phyloP scores from a whole-genome alignment of 1,140 invertebrate genomes.

The Lanistes nyassanus region DNA sequence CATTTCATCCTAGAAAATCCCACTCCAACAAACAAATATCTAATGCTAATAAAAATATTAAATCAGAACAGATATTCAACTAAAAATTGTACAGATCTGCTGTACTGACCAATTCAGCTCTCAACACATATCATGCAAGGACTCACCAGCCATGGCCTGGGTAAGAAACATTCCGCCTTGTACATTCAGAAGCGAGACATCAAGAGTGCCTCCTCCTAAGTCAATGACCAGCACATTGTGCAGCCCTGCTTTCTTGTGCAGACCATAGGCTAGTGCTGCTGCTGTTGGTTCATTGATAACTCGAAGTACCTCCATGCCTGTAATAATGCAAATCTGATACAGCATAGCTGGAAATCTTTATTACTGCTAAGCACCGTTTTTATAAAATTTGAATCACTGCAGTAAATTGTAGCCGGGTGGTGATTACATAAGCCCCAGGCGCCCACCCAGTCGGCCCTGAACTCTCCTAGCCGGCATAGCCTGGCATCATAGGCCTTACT shows the following conservation, averaged over 20 bases:
- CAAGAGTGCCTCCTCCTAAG: constrained; percentile 69
- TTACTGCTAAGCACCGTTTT: no score
- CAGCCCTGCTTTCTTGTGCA: constrained; percentile 64
- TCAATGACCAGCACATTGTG: constrained; percentile 69
- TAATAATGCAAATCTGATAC: no score
- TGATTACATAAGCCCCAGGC: neutral
- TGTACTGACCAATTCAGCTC: neutral
- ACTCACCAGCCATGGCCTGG: constrained; percentile 68
- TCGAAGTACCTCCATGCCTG: constrained; percentile 61
- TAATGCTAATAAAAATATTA: neutral
- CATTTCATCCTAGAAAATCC: no score
- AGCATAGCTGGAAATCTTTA: no score
- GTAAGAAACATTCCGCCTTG: constrained; percentile 71
- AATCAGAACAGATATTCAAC: neutral
- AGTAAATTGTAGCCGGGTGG: neutral
- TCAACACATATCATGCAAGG: neutral
- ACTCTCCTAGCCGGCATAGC: no score
- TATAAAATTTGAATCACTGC: neutral
- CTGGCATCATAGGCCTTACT: no score
- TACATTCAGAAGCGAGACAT: constrained; percentile 68
- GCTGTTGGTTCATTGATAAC: constrained; percentile 66
- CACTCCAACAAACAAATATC: neutral
- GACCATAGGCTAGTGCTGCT: constrained; percentile 64
- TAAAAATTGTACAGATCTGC: no score
- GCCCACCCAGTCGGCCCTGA: no score